These are phyloP conservation scores for Xanthia togata DNA, from an alignment of 2,888 invertebrate species.

Conservation along the genomic window DNA sequence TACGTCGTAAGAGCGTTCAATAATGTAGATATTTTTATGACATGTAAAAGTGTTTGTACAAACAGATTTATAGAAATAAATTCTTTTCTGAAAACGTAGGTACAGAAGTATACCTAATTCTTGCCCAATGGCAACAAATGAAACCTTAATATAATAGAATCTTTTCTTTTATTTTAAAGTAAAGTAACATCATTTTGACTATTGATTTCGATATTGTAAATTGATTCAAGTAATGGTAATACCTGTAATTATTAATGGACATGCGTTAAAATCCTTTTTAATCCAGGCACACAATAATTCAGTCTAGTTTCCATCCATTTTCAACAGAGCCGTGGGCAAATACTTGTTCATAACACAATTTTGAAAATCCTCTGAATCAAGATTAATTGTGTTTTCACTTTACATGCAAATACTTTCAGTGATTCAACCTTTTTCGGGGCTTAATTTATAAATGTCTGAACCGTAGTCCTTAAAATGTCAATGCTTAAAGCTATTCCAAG, in stretches of 20 bases:
- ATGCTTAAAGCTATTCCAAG: conserved; percentile 38
- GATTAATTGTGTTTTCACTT: conserved; percentile 57
- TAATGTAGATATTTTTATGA: neutral
- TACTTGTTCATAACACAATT: conserved; percentile 29
- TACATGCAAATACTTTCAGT: conserved; percentile 56
- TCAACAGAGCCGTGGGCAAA: neutral
- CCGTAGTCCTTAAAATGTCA: conserved; percentile 54
- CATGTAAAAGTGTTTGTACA: neutral
- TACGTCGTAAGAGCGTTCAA: neutral
- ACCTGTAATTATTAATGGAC: neutral
- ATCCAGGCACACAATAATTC: conserved; percentile 28
- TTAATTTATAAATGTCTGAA: conserved; percentile 62
- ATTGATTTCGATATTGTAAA: neutral
- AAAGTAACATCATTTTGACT: neutral
- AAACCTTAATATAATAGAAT: neutral
- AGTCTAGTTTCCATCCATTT: conserved; percentile 24
- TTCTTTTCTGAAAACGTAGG: neutral
- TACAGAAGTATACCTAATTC: neutral
- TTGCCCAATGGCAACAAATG: neutral
- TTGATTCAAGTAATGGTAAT: conserved; percentile 9
- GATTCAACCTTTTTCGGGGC: conserved; percentile 55
- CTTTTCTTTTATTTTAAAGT: neutral
- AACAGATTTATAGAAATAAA: neutral
- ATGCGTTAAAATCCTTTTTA: conserved; percentile 12
- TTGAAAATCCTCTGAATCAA: conserved; percentile 52